phyloP scores from a whole-genome alignment of 2,888 invertebrate genomes.

The Leptopilina drosophilae region DNA sequence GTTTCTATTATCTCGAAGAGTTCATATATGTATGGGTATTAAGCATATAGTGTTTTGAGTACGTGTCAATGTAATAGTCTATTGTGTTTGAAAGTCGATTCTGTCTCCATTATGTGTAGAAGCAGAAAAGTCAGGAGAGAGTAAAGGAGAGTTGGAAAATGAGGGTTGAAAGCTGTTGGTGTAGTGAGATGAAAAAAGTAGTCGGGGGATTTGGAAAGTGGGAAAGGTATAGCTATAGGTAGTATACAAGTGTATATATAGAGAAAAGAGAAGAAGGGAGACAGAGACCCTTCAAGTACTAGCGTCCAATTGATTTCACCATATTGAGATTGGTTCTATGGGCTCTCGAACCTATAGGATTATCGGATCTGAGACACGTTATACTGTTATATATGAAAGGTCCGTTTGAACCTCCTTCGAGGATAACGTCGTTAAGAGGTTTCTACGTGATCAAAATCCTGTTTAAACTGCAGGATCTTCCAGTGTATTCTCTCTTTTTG shows the following conservation, averaged over 20 bases:
- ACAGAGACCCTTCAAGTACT: conserved; percentile 66
- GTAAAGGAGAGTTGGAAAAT: conserved; percentile 48
- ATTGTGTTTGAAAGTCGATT: conserved; percentile 68
- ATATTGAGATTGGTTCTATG: conserved; percentile 76
- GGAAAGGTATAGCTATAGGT: conserved; percentile 11
- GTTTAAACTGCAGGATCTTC: conserved; percentile 35
- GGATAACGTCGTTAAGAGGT: conserved; percentile 68
- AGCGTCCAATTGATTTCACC: conserved; percentile 74
- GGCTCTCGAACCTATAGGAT: conserved; percentile 71
- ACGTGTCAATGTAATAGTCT: conserved; percentile 63
- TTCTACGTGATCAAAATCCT: conserved; percentile 73
- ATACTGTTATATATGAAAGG: conserved; percentile 53
- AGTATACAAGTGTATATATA: conserved; percentile 24
- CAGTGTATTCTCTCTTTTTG: not conserved
- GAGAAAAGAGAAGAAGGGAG: conserved; percentile 42
- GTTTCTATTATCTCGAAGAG: not conserved
- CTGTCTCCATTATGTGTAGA: conserved; percentile 52
- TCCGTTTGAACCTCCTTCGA: conserved; percentile 61
- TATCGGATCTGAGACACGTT: conserved; percentile 66
- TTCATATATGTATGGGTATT: conserved; percentile 43
- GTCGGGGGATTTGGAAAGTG: conserved; percentile 46
- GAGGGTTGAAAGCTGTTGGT: conserved; percentile 8
- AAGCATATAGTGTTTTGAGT: conserved; percentile 60
- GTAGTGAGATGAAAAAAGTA: conserved; percentile 47
- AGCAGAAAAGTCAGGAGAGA: conserved; percentile 40